Evolutionary conservation across 2,113 vertebrate genomes (phyloP).

Genomic region (Sisor rabdophorus): DNA sequence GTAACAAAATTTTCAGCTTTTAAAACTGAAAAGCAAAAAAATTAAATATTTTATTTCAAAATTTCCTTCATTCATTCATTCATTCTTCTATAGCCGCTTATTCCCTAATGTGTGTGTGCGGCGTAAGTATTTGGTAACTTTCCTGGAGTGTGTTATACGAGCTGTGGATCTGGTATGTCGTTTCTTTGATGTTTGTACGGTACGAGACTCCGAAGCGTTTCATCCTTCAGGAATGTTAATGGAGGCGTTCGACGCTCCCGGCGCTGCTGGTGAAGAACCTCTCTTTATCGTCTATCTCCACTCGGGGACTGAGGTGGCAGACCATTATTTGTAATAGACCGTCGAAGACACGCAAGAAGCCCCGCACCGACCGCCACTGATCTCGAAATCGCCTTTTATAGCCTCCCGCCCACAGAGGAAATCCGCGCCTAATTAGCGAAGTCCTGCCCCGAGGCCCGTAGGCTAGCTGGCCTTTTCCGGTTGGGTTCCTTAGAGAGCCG

Average conservation of each 20-base stretch:
- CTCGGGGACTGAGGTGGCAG: slow-evolving; percentile 10
- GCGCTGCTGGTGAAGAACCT: background rate
- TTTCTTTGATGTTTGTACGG: slow-evolving; percentile 25
- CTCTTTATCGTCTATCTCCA: background rate
- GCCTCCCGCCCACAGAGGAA: slow-evolving; percentile 44
- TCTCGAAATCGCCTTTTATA: slow-evolving; percentile 50
- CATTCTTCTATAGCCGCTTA: too few species aligned
- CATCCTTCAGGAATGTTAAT: slow-evolving; percentile 20
- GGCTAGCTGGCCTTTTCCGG: slow-evolving; percentile 38
- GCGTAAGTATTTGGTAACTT: background rate
- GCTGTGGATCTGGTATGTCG: background rate
- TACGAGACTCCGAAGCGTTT: slow-evolving; percentile 11
- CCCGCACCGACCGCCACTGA: slow-evolving; percentile 23
- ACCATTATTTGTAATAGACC: slow-evolving; percentile 31
- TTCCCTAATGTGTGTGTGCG: background rate
- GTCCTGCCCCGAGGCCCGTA: slow-evolving; percentile 29
- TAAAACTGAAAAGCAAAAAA: too few species aligned
- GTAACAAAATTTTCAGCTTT: too few species aligned
- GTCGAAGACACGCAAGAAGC: slow-evolving; percentile 43
- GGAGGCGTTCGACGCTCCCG: background rate
- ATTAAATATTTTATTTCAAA: too few species aligned
- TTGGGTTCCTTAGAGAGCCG: slow-evolving; percentile 42
- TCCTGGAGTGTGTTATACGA: slow-evolving; percentile 15
- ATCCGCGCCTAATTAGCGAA: slow-evolving; percentile 52
- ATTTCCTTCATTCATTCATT: too few species aligned